Evolutionary conservation across 2,113 vertebrate genomes (phyloP).

Genomic region (Polyodon spathula): DNA sequence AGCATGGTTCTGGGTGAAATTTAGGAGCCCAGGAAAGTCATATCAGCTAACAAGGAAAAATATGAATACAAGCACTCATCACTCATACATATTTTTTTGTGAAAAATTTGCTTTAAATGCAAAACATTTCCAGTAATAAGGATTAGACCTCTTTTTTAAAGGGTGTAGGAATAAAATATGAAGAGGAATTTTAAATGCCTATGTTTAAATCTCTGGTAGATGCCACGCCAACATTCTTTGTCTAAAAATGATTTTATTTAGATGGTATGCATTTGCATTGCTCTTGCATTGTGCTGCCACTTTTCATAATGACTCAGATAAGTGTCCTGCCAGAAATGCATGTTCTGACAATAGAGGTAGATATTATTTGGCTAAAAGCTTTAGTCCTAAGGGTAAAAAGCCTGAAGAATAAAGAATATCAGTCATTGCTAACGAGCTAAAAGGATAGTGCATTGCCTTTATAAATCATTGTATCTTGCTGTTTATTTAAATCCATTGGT

Average conservation of each 20-base stretch:
- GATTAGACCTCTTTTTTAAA: conserved; percentile 57
- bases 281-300: conserved; percentile 64
- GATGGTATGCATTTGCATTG: conserved; percentile 63
- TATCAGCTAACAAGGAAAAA: no score
- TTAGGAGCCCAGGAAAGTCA: no score
- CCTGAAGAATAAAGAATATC: conserved; percentile 75
- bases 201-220: conserved; percentile 40
- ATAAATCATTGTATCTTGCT: no score
- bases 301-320: conserved; percentile 72
- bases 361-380: conserved; percentile 76
- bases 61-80: no score
- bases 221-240: conserved; percentile 51
- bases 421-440: conserved; percentile 98
- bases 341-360: conserved; percentile 63
- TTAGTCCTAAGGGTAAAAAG: conserved; percentile 69
- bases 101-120: conserved; percentile 59
- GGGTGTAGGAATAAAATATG: conserved; percentile 51
- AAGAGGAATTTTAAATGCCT: conserved; percentile 59
- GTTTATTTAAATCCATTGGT: conserved; percentile 99
- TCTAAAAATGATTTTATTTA: conserved; percentile 60
- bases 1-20: no score
- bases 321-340: conserved; percentile 58
- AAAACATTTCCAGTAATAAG: conserved; percentile 61
- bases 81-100: no score
- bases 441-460: conserved; percentile 88